Base-by-base conservation (phyloP, 1,140 invertebrate genomes). In the Myzus persicae region DNA sequence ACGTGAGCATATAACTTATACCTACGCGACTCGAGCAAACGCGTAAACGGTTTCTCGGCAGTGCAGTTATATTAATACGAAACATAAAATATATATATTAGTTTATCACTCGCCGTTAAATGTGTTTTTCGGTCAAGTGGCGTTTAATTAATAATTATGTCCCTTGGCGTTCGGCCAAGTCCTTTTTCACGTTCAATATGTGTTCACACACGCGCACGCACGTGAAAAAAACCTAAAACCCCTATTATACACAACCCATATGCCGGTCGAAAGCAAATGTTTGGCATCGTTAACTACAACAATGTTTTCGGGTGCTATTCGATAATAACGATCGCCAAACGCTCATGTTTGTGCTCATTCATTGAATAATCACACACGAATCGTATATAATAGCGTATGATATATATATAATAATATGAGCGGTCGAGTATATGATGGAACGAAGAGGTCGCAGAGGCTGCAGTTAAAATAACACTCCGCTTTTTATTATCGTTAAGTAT, bases 81-180 rank as follows among this genome's bases (percentile, higher is more conserved):
- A 76, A 76, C 14, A n/a, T 1, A 76, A 76, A 42, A 84, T 84
- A 42, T 48, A 48, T 48, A 48, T 44, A 48, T 89, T 38, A 36
- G 88, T 89, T 89, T 51, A 89, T 89, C 88, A 51, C 48, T 89
- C 88, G 36, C 88, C 48, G 48, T 54, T 40, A 89, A 89, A 89
- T 54, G 48, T 54, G 88, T 89, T 89, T 89, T 89, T 54, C 36
- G 88, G 88, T 89, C 46, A 44, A 54, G 88, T 76, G n/a, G 59
- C 24, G 11, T 54, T 89, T 89, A 51, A 54, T 89, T 89, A 89
- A 76, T 76, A 76, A 89, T 89, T 89, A 89, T 89, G 38, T 38
- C 36, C 3, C 48, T 2, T 38, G 88, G 88, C 88, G 9, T 51
- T 40, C 7, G 36, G 46, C 88, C 88, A 54, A 89, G 48, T 38